Base-by-base conservation (phyloP, 2,888 invertebrate genomes). In the Trypoxylon attenuatum region DNA sequence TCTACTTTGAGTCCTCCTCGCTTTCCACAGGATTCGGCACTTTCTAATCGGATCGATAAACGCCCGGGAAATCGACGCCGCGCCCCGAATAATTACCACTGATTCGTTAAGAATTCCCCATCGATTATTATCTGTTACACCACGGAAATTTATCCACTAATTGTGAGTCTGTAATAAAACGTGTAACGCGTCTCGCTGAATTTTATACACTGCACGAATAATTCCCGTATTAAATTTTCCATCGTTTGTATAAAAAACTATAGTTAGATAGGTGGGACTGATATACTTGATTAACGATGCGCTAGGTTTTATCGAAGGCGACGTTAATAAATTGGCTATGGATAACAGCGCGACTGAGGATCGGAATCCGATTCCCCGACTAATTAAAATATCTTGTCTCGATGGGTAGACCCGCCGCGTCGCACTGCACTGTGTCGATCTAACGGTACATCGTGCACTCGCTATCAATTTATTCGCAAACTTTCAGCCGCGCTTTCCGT, bases 161-260 rank as follows among this genome's bases (percentile, higher is more conserved):
- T n/a, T n/a, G n/a, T n/a, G n/a, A n/a, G n/a, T n/a, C n/a, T n/a
- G n/a, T n/a, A n/a, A n/a, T n/a, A n/a, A n/a, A n/a, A n/a, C n/a
- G n/a, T n/a, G n/a, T n/a, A n/a, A n/a, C n/a, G n/a, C n/a, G n/a
- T n/a, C n/a, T n/a, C n/a, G n/a, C n/a, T n/a, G n/a, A n/a, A n/a
- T n/a, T n/a, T 69, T 78, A 73, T 76, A 76, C 68, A 75, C 54
- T 57, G 58, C 60, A 54, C 52, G 63, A 52, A 63, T 78, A 78
- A 76, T 74, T 53, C 33, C 10, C 58, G 71, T 70, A 69, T 63
- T n/a, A n/a, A n/a, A n/a, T n/a, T n/a, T n/a, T n/a, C n/a, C n/a
- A n/a, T n/a, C n/a, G n/a, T n/a, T n/a, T n/a, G n/a, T n/a, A n/a
- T n/a, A n/a, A n/a, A n/a, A n/a, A n/a, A n/a, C n/a, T n/a, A n/a